Evolutionary conservation across 1,140 invertebrate species (phyloP).

Genomic region (Cecropterus lyciades): DNA sequence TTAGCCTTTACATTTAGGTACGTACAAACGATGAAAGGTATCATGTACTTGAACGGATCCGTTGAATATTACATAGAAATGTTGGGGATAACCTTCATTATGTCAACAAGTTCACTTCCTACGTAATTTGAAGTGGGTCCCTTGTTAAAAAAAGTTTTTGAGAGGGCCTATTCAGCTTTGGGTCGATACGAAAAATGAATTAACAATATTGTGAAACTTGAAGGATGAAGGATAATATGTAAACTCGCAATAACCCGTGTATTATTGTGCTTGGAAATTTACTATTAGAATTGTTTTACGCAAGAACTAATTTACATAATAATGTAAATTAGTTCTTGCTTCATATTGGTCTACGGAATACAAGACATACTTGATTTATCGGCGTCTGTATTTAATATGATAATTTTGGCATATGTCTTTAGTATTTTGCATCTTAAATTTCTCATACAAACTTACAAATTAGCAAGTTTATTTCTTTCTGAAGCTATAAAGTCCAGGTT

Average conservation of each 20-base stretch:
- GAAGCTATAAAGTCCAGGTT: too few relatives aligned
- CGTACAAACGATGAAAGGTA: constrained; percentile 5
- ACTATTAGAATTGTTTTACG: constrained; percentile 14
- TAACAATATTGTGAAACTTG: constrained; percentile 16
- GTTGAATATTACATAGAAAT: constrained; percentile 21
- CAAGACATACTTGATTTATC: too few relatives aligned
- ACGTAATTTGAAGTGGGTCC: constrained; percentile 27
- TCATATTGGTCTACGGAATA: too few relatives aligned
- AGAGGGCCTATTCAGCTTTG: constrained; percentile 10
- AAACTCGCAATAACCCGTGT: constrained; percentile 9
- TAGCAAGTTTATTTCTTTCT: too few relatives aligned
- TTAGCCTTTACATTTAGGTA: constrained; percentile 16
- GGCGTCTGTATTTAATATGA: too few relatives aligned
- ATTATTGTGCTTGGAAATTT: constrained; percentile 6
- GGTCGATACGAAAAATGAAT: constrained; percentile 11
- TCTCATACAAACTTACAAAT: too few relatives aligned
- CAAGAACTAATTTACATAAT: too few relatives aligned
- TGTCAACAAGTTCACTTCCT: constrained; percentile 27
- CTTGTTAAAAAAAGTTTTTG: constrained; percentile 20
- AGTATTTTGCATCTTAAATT: too few relatives aligned
- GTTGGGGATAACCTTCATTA: constrained; percentile 15
- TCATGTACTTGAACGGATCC: constrained; percentile 6
- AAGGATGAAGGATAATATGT: constrained; percentile 10
- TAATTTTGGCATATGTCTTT: too few relatives aligned
- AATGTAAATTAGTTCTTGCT: not conserved